A percentile compares a stretch with the other conserved stretches of the same genome.
phyloP scores from a whole-genome alignment of 2,797 vertebrate genomes.

The Myioborus miniatus region DNA sequence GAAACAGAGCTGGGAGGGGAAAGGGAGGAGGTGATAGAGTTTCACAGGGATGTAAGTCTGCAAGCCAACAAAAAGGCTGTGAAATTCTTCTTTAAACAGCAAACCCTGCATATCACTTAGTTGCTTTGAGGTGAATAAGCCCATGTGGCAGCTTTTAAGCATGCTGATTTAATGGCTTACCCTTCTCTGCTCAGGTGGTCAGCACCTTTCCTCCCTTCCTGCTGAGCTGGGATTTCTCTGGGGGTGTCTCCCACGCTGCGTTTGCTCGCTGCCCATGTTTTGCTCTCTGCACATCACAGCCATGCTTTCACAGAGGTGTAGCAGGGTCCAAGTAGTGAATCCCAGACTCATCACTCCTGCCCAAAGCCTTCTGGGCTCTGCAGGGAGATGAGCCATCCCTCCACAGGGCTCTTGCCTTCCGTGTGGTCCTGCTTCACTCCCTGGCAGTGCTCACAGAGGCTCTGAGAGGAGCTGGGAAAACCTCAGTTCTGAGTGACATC shows the following conservation, averaged over 20 bases:
- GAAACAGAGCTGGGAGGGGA: background rate
- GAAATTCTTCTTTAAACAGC: background rate
- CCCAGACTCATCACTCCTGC: background rate
- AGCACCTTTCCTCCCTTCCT: background rate
- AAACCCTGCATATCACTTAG: background rate
- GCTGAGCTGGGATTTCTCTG: background rate
- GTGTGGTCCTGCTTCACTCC: background rate
- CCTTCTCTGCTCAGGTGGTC: background rate
- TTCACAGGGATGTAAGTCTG: background rate
- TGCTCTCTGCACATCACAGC: background rate
- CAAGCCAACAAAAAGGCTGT: background rate
- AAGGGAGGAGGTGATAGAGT: background rate
- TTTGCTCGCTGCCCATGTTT: accelerated
- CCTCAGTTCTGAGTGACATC: background rate
- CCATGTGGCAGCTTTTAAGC: background rate
- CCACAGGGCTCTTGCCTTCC: accelerated
- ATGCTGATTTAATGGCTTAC: background rate
- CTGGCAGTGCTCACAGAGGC: background rate
- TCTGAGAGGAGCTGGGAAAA: background rate
- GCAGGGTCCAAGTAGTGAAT: background rate
- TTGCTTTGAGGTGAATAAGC: background rate
- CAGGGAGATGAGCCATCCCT: background rate
- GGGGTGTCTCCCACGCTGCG: accelerated
- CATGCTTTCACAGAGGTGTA: accelerated
- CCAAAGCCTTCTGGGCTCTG: background rate